Percentiles rank a stretch among this genome's conserved stretches.
phyloP scores from a whole-genome alignment of 2,113 vertebrate species.

The Haemorhous mexicanus region DNA sequence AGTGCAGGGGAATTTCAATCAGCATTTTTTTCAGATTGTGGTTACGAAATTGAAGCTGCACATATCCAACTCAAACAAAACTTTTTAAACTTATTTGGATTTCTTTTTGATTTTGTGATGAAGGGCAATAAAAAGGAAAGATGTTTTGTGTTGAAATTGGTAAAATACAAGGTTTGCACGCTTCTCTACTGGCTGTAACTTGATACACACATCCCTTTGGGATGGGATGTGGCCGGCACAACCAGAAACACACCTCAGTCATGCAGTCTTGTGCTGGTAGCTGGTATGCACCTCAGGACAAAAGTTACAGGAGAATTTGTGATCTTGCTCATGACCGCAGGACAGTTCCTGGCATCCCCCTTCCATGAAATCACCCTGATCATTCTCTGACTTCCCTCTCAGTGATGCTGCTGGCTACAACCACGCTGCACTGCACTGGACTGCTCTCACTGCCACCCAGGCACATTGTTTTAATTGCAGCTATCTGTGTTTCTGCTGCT shows the following conservation, averaged over 20 bases:
- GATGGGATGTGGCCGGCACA: background rate
- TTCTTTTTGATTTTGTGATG: background rate
- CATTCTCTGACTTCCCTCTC: background rate
- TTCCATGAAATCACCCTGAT: background rate
- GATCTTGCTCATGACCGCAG: background rate
- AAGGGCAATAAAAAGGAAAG: background rate
- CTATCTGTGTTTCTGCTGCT: background rate
- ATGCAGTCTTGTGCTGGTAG: background rate
- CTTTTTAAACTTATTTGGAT: background rate
- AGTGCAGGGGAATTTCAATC: background rate
- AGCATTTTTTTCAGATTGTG: background rate
- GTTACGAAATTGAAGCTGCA: background rate
- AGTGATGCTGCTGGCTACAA: background rate
- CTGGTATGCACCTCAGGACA: background rate
- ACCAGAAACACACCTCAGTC: rapidly evolving
- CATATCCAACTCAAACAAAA: background rate
- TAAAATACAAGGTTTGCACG: background rate
- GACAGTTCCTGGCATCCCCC: background rate
- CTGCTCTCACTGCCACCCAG: background rate
- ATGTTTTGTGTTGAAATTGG: background rate
- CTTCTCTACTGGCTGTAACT: background rate
- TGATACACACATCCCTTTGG: rapidly evolving
- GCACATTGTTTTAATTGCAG: background rate
- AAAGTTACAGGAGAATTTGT: background rate
- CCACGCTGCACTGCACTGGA: background rate